Evolutionary conservation across 2,797 vertebrate genomes (phyloP), one percentile per base, ranked within the genome.

Genomic region (Tiaroga cobitis): DNA sequence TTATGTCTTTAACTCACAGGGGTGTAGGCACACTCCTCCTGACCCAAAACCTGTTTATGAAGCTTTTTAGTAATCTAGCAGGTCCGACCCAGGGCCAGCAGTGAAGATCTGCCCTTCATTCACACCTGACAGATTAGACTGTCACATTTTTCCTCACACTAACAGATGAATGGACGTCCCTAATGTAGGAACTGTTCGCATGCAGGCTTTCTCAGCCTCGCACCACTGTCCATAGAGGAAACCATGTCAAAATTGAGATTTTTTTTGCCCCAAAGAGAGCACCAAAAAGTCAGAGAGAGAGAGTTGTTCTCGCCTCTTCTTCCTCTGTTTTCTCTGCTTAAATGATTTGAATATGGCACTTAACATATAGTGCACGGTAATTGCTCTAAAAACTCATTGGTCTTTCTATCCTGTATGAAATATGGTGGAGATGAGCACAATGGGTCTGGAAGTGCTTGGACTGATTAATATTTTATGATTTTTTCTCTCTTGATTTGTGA

Each of bases 151-250:
- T 10, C 80, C 70, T 78, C 69, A 39, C 81, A 16, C 61, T 61
- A 76, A 26, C 6, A 70, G 61, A 68, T 73, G 69, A 81, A 68
- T 77, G 65, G 54, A 76, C 41, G 15, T 43, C 65, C n/a, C 87
- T 84, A 88, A 88, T 88, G 87, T 81, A 84, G 67, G 81, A 88
- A 84, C 4, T 29, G 74, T 86, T 67, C 72, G 81, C 68, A 19
- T 43, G 51, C 43, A 56, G 37, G 73, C 65, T 86, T 73, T 76
- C 51, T 26, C n/a, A 2, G 16, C 32, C 84, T 85, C 59, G 34
- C 83, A 74, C 43, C 37, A 59, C 4, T 56, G 80, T 78, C 80
- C 39, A 77, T 43, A 81, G 72, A 54, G 61, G 56, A 43, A 19
- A 29, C 24, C 54, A 21, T 73, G 16, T 80, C 24, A 65, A 63